A percentile compares a stretch with the other conserved stretches of the same genome.
Conservation (phyloP, 64 coral and sea anemone genomes). For the Pocillopora damicornis region DNA sequence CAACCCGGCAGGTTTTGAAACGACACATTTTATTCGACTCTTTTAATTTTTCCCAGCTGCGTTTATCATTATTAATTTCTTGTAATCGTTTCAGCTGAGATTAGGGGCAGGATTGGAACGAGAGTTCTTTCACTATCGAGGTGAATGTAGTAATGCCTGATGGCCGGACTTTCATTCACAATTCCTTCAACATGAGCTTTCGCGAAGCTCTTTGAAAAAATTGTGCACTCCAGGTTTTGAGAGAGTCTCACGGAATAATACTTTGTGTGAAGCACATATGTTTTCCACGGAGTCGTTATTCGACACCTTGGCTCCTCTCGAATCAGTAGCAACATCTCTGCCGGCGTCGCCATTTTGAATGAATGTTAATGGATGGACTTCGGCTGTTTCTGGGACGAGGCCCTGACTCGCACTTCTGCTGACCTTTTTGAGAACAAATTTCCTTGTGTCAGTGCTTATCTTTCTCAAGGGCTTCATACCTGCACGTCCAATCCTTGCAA, state of each 20-base stretch:
- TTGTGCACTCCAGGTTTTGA: neutral
- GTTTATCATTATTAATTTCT: no score
- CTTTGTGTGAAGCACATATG: neutral
- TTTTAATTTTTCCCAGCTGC: no score
- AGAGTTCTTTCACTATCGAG: no score
- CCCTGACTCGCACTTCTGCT: neutral
- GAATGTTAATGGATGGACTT: neutral
- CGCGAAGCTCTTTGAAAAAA: neutral
- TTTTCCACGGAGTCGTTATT: neutral
- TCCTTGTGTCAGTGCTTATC: neutral
- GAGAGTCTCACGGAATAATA: neutral
- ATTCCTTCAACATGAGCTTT: neutral
- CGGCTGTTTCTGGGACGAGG: no score
- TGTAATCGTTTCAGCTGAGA: no score
- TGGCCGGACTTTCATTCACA: neutral
- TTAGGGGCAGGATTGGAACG: no score
- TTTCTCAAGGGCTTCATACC: conserved; percentile 12
- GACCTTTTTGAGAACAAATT: neutral
- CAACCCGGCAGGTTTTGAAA: no score
- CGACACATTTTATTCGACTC: no score
- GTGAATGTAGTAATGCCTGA: no score
- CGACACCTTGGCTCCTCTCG: neutral
- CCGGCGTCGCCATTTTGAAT: neutral
- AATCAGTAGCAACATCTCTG: neutral
- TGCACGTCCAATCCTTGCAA: conserved; percentile 40